Evolutionary conservation across 2,888 invertebrate genomes (phyloP).

Genomic region (Lasioglossum leucozonium): DNA sequence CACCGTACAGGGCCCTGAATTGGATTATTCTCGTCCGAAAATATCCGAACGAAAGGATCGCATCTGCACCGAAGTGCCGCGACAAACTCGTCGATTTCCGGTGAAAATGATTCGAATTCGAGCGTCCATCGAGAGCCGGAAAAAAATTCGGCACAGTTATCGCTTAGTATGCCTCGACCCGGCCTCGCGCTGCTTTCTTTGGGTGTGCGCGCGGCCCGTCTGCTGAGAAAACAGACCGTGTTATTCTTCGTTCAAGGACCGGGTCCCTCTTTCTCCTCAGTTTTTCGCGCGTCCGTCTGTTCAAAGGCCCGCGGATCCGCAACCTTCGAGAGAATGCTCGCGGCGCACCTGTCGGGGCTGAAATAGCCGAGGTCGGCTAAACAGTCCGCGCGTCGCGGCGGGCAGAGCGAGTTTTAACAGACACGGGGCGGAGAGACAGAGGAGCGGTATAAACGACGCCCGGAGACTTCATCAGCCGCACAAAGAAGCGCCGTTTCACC

Average conservation of each 20-base stretch:
- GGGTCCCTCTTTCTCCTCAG: not conserved
- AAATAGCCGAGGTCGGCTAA: constrained; percentile 27
- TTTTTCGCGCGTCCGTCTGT: not conserved
- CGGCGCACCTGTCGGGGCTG: constrained; percentile 5
- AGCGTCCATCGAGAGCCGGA: not conserved
- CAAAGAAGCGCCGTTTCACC: constrained; percentile 23
- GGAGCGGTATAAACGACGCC: constrained; percentile 10
- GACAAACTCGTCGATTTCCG: not conserved
- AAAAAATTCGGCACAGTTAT: not conserved
- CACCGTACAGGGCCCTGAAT: too few relatives aligned
- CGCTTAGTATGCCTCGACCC: not conserved
- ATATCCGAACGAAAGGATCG: too few relatives aligned
- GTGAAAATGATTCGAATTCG: not conserved
- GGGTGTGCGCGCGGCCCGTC: not conserved
- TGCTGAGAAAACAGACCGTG: not conserved
- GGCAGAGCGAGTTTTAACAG: not conserved
- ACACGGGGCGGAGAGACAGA: not conserved
- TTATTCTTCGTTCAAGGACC: constrained; percentile 11
- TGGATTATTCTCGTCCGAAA: not conserved
- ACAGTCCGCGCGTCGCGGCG: constrained; percentile 4
- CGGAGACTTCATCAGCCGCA: constrained; percentile 31
- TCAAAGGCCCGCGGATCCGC: not conserved
- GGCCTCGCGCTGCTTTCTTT: not conserved
- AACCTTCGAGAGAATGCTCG: constrained; percentile 25
- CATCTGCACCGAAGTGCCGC: not conserved